A percentile compares a stretch with the other conserved stretches of the same genome.
Evolutionary conservation across 2,113 vertebrate genomes (phyloP).

Genomic region (Bubo scandiacus): DNA sequence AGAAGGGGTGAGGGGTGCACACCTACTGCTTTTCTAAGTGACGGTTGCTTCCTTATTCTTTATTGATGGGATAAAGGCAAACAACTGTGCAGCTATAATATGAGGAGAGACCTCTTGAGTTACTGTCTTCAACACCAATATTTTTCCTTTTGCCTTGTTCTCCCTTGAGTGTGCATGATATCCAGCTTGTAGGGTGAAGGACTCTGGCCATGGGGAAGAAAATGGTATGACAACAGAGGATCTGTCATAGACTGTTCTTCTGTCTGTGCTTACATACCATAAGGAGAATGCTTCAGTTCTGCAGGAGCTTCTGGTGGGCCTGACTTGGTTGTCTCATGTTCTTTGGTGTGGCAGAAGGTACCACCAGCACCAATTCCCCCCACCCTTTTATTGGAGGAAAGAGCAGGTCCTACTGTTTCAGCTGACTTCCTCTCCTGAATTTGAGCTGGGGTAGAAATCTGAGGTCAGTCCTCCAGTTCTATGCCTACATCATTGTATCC

Average conservation of each 20-base stretch:
- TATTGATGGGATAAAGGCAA: not conserved
- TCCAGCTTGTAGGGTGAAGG: not conserved
- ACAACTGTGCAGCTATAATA: not conserved
- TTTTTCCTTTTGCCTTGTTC: not conserved
- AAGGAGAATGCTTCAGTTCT: not conserved
- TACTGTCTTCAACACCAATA: not conserved
- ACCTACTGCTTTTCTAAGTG: not conserved
- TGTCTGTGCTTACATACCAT: not conserved
- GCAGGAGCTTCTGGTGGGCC: not conserved
- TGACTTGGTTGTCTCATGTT: not conserved
- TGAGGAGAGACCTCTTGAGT: accelerated
- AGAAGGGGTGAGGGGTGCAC: not conserved
- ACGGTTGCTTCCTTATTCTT: not conserved
- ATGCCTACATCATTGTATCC: not conserved
- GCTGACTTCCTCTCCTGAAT: not conserved
- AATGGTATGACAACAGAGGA: not conserved
- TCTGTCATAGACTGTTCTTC: not conserved
- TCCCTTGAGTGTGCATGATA: not conserved
- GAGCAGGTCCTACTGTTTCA: not conserved
- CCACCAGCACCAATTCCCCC: not conserved
- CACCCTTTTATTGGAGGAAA: not conserved
- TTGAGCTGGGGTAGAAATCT: not conserved
- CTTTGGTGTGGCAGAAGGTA: not conserved
- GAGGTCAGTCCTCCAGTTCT: not conserved
- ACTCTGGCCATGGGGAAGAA: not conserved